Conservation (phyloP, 2,797 vertebrate species). For the Danio aesculapii region DNA sequence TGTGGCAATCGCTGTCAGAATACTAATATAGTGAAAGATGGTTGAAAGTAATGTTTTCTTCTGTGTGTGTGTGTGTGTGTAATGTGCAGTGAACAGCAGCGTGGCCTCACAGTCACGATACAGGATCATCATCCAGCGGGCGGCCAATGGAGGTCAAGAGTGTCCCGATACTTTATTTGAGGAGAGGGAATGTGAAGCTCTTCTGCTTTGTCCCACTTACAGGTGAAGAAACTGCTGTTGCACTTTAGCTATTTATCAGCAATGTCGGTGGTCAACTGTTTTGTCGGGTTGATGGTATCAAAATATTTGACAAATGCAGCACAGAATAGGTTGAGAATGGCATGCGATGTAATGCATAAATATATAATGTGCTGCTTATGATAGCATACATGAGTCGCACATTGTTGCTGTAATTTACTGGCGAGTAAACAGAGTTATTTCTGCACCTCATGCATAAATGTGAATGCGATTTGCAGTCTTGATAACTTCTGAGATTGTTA, state of each 20-base stretch:
- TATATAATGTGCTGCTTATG: neutral
- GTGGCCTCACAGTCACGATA: conserved; percentile 87
- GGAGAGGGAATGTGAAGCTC: conserved; percentile 92
- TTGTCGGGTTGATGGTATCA: neutral
- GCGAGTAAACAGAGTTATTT: conserved; percentile 1
- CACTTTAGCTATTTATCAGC: neutral
- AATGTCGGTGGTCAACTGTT: neutral
- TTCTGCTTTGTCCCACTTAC: conserved; percentile 84
- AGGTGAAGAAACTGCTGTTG: conserved; percentile 75
- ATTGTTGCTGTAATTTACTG: neutral
- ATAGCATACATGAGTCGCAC: conserved; percentile 2
- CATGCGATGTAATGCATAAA: neutral
- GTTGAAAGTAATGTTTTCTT: conserved; percentile 26
- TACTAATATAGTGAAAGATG: conserved; percentile 29
- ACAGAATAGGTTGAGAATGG: neutral
- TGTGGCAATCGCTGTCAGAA: conserved; percentile 24
- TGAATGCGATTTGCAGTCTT: neutral
- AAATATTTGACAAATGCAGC: neutral
- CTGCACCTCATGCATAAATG: conserved; percentile 7
- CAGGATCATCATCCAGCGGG: conserved; percentile 86
- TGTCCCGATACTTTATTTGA: conserved; percentile 96
- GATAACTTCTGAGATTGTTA: conserved; percentile 9
- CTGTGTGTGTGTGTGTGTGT: conserved; percentile 9
- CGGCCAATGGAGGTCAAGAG: conserved; percentile 86
- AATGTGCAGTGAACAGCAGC: conserved; percentile 82